phyloP scores from a whole-genome alignment of 2,797 vertebrate genomes.

The Diceros bicornis region DNA sequence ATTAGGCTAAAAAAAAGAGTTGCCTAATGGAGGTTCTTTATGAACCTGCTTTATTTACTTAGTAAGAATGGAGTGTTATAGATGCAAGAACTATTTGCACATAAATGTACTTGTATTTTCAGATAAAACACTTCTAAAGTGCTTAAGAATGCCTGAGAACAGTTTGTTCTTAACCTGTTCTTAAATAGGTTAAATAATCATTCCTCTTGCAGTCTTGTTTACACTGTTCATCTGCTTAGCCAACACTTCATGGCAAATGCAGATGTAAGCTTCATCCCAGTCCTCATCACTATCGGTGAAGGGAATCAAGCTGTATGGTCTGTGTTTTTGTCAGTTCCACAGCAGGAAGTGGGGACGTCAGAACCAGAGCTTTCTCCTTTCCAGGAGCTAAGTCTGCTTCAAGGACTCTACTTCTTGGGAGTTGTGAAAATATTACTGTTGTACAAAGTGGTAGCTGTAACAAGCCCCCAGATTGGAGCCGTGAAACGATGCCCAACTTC shows the following conservation, averaged over 20 bases:
- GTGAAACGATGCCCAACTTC: constrained; percentile 30
- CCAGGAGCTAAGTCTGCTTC: constrained; percentile 25
- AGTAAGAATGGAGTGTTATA: constrained; percentile 57
- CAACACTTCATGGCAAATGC: constrained; percentile 4
- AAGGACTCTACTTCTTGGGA: constrained; percentile 47
- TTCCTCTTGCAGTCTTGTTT: constrained; percentile 60
- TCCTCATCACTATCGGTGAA: constrained; percentile 3
- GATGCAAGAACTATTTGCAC: constrained; percentile 62
- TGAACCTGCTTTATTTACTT: constrained; percentile 75
- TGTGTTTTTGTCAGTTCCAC: constrained; percentile 63
- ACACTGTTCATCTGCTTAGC: constrained; percentile 44
- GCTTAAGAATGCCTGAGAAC: constrained; percentile 51
- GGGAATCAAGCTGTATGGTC: constrained; percentile 6
- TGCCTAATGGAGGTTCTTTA: constrained; percentile 60
- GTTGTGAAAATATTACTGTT: constrained; percentile 50
- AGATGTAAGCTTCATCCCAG: not conserved
- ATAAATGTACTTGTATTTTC: constrained; percentile 70
- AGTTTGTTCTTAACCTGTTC: constrained; percentile 62
- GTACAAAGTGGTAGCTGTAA: not conserved
- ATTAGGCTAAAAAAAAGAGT: constrained; percentile 56
- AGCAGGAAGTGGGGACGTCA: not conserved
- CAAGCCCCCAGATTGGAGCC: not conserved
- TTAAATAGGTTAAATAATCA: constrained; percentile 47
- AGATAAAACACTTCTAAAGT: constrained; percentile 51
- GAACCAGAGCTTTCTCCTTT: constrained; percentile 50